Evolutionary conservation across 23 tunicate genomes (phyloP).

Genomic region (Ciona savignyi): DNA sequence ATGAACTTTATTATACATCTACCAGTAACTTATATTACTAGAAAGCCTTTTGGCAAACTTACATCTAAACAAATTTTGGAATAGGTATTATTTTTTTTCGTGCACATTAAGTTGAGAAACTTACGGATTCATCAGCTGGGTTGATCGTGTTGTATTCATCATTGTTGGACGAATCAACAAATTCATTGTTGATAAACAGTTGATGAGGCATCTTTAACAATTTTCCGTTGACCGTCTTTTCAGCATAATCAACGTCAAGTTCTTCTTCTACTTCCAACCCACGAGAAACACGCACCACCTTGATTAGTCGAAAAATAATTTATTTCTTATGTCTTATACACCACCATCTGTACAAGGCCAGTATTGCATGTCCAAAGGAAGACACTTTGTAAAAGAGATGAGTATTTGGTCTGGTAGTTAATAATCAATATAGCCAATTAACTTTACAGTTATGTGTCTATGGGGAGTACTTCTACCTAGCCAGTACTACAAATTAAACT

Average conservation of each 20-base stretch:
- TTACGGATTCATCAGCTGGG: constrained; percentile 94
- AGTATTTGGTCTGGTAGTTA: too few relatives aligned
- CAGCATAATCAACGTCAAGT: constrained; percentile 87
- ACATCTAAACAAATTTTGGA: too few relatives aligned
- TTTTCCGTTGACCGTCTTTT: constrained; percentile 57
- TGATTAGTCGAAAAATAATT: neutral
- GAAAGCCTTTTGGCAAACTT: too few relatives aligned
- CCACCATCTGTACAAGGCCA: too few relatives aligned
- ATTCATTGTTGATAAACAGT: constrained; percentile 86
- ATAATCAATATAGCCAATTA: too few relatives aligned
- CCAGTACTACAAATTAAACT: neutral
- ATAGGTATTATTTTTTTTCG: too few relatives aligned
- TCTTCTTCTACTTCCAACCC: constrained; percentile 87
- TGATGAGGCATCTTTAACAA: constrained; percentile 89
- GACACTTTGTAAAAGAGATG: neutral
- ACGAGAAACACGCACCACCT: constrained; percentile 80
- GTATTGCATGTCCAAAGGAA: too few relatives aligned
- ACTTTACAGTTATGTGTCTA: too few relatives aligned
- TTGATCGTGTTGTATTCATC: constrained; percentile 84
- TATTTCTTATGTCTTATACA: too few relatives aligned
- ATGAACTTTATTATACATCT: too few relatives aligned
- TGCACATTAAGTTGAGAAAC: constrained; percentile 2
- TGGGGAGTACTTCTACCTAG: neutral
- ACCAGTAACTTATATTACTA: too few relatives aligned
- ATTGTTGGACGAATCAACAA: constrained; percentile 78